Conservation (phyloP, 2,113 vertebrate genomes). For the Meriones unguiculatus region DNA sequence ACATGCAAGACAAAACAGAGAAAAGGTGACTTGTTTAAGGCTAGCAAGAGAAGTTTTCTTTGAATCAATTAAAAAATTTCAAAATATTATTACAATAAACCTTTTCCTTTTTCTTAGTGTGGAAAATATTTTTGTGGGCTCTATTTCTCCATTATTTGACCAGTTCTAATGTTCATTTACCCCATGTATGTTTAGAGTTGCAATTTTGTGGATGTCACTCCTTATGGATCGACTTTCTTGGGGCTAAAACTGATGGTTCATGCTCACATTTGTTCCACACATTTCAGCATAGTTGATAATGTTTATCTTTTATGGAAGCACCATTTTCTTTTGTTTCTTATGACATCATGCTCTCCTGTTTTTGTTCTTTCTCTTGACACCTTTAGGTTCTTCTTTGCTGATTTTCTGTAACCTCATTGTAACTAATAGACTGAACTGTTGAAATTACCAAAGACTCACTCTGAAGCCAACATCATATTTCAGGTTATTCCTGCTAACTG, state of each 20-base stretch:
- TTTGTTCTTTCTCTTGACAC: background rate
- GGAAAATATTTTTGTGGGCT: background rate
- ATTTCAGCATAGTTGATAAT: background rate
- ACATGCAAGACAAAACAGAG: background rate
- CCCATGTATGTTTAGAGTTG: background rate
- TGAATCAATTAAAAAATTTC: background rate
- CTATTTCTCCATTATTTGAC: background rate
- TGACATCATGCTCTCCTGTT: background rate
- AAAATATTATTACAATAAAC: background rate
- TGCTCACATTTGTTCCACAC: background rate
- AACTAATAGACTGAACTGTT: background rate
- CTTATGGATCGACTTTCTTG: background rate
- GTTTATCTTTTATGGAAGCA: background rate
- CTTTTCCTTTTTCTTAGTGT: background rate
- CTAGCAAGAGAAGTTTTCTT: background rate
- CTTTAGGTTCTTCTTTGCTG: background rate
- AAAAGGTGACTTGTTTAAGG: background rate
- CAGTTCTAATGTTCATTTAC: background rate
- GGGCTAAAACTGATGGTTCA: background rate
- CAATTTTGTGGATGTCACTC: background rate
- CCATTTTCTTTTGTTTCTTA: background rate
- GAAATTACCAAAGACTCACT: background rate
- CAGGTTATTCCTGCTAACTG: background rate
- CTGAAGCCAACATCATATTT: background rate
- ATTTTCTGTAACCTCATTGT: background rate